Evolutionary conservation across 92 coral and sea anemone species (phyloP).

Genomic region (Heliopora coerulea): DNA sequence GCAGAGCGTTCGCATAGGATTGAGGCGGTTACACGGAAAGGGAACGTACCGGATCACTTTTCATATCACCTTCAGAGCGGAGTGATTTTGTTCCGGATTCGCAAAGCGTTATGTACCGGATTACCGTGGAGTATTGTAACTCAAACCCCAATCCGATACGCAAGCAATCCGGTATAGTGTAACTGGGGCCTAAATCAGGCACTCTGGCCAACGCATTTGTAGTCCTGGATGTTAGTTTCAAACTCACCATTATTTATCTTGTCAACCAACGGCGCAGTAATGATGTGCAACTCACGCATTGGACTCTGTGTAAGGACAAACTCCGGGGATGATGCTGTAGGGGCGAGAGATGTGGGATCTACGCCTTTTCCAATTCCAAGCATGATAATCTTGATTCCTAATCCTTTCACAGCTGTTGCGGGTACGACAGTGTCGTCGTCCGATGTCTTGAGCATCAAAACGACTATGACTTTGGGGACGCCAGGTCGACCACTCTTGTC

Average conservation of each 20-base stretch:
- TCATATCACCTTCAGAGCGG: too few relatives aligned
- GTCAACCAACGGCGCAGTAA: conserved; percentile 24
- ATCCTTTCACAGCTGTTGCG: conserved; percentile 23
- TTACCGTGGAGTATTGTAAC: too few relatives aligned
- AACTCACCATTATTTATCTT: conserved; percentile 38
- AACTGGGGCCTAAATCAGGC: too few relatives aligned
- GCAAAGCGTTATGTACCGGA: too few relatives aligned
- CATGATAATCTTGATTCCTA: conserved; percentile 30
- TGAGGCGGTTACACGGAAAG: too few relatives aligned
- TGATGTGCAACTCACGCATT: conserved; percentile 5
- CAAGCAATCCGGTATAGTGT: too few relatives aligned
- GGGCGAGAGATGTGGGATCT: background rate
- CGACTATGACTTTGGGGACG: conserved; percentile 22
- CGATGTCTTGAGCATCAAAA: conserved; percentile 16
- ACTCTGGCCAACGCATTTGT: too few relatives aligned
- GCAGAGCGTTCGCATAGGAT: too few relatives aligned
- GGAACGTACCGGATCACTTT: too few relatives aligned
- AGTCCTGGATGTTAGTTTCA: too few relatives aligned
- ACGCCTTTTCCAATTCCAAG: conserved; percentile 41
- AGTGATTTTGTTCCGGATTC: too few relatives aligned
- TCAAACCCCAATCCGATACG: too few relatives aligned
- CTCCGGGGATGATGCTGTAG: conserved; percentile 24
- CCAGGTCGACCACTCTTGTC: conserved; percentile 30
- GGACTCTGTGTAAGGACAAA: conserved; percentile 25
- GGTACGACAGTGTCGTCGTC: conserved; percentile 21